A percentile compares a stretch with the other conserved stretches of the same genome.
phyloP scores from a whole-genome alignment of 2,797 vertebrate genomes.

The Tapirus indicus region DNA sequence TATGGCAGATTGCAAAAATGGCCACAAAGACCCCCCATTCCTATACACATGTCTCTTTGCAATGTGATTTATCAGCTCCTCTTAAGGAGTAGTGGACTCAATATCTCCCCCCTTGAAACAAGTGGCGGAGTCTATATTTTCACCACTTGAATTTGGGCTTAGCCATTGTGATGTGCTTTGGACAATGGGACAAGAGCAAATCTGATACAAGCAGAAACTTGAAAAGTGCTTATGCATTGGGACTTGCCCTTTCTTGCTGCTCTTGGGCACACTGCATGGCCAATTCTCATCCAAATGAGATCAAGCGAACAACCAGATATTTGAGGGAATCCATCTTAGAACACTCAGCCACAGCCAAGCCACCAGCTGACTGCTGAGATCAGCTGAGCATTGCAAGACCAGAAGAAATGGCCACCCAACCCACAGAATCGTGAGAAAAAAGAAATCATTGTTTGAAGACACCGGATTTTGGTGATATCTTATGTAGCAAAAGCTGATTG shows the following conservation, averaged over 20 bases:
- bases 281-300: not conserved
- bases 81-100: not conserved
- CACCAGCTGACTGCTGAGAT: not conserved
- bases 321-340: not conserved
- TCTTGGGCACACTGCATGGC: not conserved
- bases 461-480: not conserved
- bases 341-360: not conserved
- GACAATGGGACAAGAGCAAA: not conserved
- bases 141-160: not conserved
- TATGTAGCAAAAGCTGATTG: not conserved
- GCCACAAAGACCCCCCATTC: not conserved
- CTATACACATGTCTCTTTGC: not conserved
- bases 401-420: not conserved
- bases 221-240: not conserved
- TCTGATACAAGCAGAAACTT: not conserved
- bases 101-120: not conserved
- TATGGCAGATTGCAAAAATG: constrained; percentile 32
- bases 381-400: not conserved
- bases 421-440: not conserved
- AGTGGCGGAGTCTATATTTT: not conserved
- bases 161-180: not conserved
- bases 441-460: not conserved
- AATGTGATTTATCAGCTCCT: not conserved
- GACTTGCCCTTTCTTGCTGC: not conserved
- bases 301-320: not conserved